Evolutionary conservation across 2,797 vertebrate species (phyloP).

Genomic region (Eleutherodactylus coqui): DNA sequence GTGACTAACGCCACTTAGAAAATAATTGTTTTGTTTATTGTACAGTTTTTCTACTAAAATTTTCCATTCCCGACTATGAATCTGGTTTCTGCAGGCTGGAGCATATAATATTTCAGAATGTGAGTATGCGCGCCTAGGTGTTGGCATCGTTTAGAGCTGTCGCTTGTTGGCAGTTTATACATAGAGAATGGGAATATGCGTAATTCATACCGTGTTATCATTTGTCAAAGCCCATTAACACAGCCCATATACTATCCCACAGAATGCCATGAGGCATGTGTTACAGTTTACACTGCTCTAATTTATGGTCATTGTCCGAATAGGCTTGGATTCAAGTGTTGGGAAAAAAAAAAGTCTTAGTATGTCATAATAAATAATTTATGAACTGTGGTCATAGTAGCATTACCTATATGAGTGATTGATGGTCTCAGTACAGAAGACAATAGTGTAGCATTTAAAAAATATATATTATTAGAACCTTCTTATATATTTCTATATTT

Average conservation of each 20-base stretch:
- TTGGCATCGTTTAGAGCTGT: background rate
- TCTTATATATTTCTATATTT: background rate
- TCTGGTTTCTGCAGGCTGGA: background rate
- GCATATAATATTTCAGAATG: conserved; percentile 1
- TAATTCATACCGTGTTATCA: conserved; percentile 26
- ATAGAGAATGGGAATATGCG: conserved; percentile 4
- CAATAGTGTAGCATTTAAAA: too few species aligned
- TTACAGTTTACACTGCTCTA: background rate
- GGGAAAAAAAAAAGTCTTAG: background rate
- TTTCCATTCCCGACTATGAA: conserved; percentile 9
- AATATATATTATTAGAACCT: too few species aligned
- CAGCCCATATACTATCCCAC: background rate
- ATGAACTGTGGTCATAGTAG: background rate
- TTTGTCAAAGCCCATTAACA: conserved; percentile 27
- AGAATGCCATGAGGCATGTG: background rate
- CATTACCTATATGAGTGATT: background rate
- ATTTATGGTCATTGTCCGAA: conserved; percentile 4
- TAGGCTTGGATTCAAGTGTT: too few species aligned
- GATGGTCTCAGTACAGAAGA: background rate
- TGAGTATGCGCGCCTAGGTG: background rate
- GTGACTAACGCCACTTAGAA: background rate
- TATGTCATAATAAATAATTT: background rate
- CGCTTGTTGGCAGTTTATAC: conserved; percentile 35
- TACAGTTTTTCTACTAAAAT: background rate
- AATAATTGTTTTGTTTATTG: conserved; percentile 21